phyloP scores from a whole-genome alignment of 2,797 vertebrate species.

The Sebastes jordani region DNA sequence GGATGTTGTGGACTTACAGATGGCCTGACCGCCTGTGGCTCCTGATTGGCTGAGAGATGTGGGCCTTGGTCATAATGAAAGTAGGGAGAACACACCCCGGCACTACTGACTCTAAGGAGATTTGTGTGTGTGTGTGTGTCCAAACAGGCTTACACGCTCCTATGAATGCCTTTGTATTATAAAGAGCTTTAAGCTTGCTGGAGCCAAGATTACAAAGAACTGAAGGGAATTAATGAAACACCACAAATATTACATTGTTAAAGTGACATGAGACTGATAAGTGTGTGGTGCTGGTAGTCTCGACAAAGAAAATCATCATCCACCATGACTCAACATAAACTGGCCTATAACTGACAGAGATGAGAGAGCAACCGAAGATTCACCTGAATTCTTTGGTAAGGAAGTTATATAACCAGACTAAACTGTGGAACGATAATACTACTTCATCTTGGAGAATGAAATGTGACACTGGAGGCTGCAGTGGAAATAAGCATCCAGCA shows the following conservation, averaged over 20 bases:
- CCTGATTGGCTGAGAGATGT: conserved; percentile 63
- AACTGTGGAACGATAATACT: neutral
- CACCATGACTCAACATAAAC: neutral
- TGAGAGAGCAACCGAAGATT: neutral
- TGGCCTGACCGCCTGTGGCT: conserved; percentile 57
- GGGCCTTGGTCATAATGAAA: conserved; percentile 38
- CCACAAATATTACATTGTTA: conserved; percentile 61
- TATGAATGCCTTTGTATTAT: conserved; percentile 44
- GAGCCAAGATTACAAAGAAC: conserved; percentile 47
- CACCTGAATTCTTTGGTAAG: neutral
- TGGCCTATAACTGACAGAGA: neutral
- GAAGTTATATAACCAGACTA: neutral
- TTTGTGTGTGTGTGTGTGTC: conserved; percentile 17
- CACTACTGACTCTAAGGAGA: conserved; percentile 46
- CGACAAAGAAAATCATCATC: neutral
- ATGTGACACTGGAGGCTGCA: neutral
- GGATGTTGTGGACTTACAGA: conserved; percentile 15
- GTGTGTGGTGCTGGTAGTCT: neutral
- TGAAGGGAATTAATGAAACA: conserved; percentile 47
- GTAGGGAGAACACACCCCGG: conserved; percentile 14
- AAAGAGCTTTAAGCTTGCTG: conserved; percentile 58
- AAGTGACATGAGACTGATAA: conserved; percentile 21
- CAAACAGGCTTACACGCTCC: conserved; percentile 25
- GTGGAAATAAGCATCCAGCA: conserved; percentile 15
- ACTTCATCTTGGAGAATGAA: neutral